Conservation (phyloP, 2,888 invertebrate genomes). For the Alloscopus bannaensis region DNA sequence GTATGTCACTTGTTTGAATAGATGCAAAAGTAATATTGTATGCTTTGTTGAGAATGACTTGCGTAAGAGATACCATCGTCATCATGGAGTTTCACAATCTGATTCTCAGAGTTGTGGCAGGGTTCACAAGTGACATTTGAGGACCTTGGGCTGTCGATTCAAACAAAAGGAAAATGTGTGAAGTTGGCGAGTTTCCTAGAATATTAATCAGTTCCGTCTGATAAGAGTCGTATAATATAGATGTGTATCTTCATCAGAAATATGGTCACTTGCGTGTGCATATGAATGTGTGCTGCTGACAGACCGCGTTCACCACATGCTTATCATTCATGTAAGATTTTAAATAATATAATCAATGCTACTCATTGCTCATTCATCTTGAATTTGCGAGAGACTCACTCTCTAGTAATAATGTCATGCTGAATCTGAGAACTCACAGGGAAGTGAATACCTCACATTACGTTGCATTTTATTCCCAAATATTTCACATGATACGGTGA, state of each 20-base stretch:
- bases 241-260: slow-evolving; percentile 31
- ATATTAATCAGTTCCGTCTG: slow-evolving; percentile 59
- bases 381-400: neutral
- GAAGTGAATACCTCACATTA: too few species aligned
- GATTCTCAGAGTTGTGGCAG: neutral
- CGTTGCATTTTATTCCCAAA: too few species aligned
- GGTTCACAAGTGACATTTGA: slow-evolving; percentile 46
- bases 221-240: too few species aligned
- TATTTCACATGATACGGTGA: too few species aligned
- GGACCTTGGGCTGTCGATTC: slow-evolving; percentile 62
- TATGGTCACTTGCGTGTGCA: slow-evolving; percentile 23
- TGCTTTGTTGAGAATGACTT: too few species aligned
- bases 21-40: too few species aligned
- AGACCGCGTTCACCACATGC: too few species aligned
- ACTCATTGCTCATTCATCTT: slow-evolving; percentile 15
- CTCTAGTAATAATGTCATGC: slow-evolving; percentile 4
- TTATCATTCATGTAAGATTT: neutral
- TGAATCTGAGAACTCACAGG: too few species aligned
- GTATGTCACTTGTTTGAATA: too few species aligned
- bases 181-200: slow-evolving; percentile 56
- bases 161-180: slow-evolving; percentile 63
- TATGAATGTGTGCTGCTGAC: neutral
- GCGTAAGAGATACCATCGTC: too few species aligned
- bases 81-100: slow-evolving; percentile 18
- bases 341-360: neutral